These are phyloP conservation scores for Drosophila oshimai DNA, from an alignment of 1,140 invertebrate species.

Conservation along the genomic window DNA sequence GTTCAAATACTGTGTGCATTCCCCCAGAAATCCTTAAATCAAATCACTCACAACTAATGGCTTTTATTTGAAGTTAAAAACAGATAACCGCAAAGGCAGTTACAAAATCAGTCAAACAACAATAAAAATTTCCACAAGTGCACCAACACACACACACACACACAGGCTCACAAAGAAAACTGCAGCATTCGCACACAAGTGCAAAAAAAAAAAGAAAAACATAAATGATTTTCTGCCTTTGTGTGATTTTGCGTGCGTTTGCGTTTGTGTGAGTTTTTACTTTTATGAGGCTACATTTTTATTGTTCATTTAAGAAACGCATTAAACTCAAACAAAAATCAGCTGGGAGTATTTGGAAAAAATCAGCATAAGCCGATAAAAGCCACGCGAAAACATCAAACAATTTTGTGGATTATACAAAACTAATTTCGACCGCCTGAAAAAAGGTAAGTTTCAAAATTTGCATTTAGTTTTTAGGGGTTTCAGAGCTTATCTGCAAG, in stretches of 20 bases:
- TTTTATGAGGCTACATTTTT: slow-evolving; percentile 17
- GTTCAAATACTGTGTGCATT: background rate
- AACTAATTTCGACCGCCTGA: background rate
- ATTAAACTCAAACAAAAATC: slow-evolving; percentile 7
- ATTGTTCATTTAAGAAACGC: slow-evolving; percentile 33
- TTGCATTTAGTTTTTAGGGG: slow-evolving; percentile 5
- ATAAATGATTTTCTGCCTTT: slow-evolving; percentile 34
- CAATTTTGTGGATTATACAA: slow-evolving; percentile 40
- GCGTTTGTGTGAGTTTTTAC: slow-evolving; percentile 14
- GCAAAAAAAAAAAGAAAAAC: slow-evolving; percentile 19
- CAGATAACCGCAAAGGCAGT: slow-evolving; percentile 39
- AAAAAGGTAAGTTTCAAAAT: slow-evolving; percentile 38
- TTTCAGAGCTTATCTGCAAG: background rate
- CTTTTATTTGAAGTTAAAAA: slow-evolving; percentile 1
- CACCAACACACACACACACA: slow-evolving; percentile 21
- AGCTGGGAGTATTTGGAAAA: background rate
- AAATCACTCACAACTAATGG: background rate
- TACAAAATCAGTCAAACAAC: slow-evolving; percentile 44
- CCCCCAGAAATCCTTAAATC: background rate
- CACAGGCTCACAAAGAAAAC: slow-evolving; percentile 16
- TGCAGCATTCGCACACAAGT: slow-evolving; percentile 24
- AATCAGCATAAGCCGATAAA: background rate
- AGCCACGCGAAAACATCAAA: background rate
- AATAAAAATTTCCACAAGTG: slow-evolving; percentile 41
- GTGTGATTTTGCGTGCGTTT: slow-evolving; percentile 29